These are phyloP conservation scores for Siderastrea siderea DNA, from an alignment of 92 coral and sea anemone genomes.

Conservation along the genomic window DNA sequence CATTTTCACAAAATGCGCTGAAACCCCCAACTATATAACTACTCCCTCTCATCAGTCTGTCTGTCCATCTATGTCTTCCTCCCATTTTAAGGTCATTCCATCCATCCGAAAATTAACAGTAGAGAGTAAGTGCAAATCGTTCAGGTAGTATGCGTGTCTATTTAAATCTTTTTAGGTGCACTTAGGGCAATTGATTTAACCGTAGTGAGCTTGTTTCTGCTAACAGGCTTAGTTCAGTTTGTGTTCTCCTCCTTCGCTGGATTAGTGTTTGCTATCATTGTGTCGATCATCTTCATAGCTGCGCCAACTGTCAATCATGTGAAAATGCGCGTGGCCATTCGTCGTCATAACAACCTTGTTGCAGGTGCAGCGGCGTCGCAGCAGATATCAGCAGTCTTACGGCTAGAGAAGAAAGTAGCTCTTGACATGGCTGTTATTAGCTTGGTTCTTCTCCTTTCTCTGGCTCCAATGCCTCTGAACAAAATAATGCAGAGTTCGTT, in stretches of 20 bases:
- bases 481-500: background rate
- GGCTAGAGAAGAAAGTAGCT: background rate
- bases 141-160: no score
- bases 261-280: background rate
- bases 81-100: no score
- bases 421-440: background rate
- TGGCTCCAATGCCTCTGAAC: constrained; percentile 2
- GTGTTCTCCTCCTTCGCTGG: background rate
- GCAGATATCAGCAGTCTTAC: background rate
- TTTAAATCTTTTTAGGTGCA: background rate
- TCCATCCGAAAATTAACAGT: no score
- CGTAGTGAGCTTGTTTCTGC: background rate
- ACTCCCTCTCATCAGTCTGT: no score
- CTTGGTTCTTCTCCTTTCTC: constrained; percentile 5
- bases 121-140: no score
- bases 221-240: background rate
- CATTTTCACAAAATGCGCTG: no score
- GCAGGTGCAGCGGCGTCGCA: background rate
- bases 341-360: background rate
- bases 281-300: background rate
- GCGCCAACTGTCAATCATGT: background rate
- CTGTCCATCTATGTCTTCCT: no score
- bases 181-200: background rate
- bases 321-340: background rate
- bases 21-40: no score